phyloP scores from a whole-genome alignment of 2,888 invertebrate genomes.

The Cerceris rybyensis region DNA sequence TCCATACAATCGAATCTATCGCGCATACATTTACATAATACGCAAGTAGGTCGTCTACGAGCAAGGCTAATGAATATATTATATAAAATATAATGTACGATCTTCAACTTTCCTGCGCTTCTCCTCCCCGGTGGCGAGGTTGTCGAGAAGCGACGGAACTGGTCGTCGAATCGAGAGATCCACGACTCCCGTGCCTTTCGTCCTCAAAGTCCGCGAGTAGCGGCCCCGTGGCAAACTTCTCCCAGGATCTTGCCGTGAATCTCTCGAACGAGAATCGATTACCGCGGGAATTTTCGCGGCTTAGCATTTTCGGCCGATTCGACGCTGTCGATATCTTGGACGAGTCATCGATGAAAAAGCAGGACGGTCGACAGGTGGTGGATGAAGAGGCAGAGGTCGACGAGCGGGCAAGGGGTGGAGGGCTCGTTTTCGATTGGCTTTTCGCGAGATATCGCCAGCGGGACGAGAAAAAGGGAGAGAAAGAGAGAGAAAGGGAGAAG shows the following conservation, averaged over 20 bases:
- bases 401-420: slow-evolving; percentile 9
- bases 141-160: neutral
- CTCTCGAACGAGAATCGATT: neutral
- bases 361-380: slow-evolving; percentile 33
- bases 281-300: neutral
- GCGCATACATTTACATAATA: slow-evolving; percentile 65
- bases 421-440: slow-evolving; percentile 58
- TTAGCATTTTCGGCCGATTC: neutral
- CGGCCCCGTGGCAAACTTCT: neutral
- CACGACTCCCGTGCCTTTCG: too few relatives aligned
- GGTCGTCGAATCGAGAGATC: too few relatives aligned
- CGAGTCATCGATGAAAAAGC: slow-evolving; percentile 12
- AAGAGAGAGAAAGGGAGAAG: neutral
- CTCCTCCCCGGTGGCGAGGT: neutral
- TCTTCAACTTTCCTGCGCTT: slow-evolving; percentile 3
- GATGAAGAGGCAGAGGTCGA: slow-evolving; percentile 1
- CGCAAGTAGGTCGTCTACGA: slow-evolving; percentile 60
- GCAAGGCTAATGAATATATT: slow-evolving; percentile 66
- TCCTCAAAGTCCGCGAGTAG: neutral
- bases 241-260: neutral
- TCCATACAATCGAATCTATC: slow-evolving; percentile 68
- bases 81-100: slow-evolving; percentile 54
- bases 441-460: slow-evolving; percentile 44
- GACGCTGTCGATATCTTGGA: slow-evolving; percentile 17
- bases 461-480: slow-evolving; percentile 20